These are phyloP conservation scores for Xiphorhynchus elegans DNA, from an alignment of 2,113 vertebrate species.

Conservation along the genomic window DNA sequence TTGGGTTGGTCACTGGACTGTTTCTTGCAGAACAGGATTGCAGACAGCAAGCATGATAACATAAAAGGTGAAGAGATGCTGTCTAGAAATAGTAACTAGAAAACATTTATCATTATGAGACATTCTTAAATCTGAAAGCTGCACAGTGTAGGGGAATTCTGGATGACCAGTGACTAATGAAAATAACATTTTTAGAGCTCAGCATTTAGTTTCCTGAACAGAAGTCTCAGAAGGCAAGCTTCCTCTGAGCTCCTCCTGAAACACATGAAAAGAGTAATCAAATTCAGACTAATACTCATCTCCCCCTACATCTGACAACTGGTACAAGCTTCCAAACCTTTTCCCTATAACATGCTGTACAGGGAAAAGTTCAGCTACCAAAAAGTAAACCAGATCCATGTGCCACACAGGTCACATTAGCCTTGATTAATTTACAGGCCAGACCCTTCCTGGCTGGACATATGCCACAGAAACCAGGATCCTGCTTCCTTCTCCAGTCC, in stretches of 20 bases:
- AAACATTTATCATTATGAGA: neutral
- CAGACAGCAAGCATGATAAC: neutral
- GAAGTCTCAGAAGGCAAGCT: neutral
- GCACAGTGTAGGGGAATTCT: neutral
- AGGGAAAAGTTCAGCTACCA: neutral
- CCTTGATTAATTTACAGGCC: neutral
- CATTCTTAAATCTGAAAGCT: neutral
- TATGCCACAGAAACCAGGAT: neutral
- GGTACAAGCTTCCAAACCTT: neutral
- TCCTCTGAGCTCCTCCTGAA: neutral
- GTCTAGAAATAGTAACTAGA: neutral
- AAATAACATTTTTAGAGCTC: neutral
- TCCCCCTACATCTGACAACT: neutral
- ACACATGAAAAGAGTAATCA: neutral
- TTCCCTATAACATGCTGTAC: neutral
- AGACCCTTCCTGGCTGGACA: neutral
- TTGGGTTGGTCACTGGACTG: neutral
- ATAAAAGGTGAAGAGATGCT: neutral
- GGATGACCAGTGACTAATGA: neutral
- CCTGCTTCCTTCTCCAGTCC: neutral
- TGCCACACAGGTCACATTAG: neutral
- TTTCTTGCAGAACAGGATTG: neutral
- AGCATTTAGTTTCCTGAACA: neutral
- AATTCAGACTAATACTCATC: neutral
- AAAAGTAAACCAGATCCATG: neutral